A percentile compares a stretch with the other conserved stretches of the same genome.
phyloP scores from a whole-genome alignment of 2,888 invertebrate genomes.

The Gnatocerus cornutus region DNA sequence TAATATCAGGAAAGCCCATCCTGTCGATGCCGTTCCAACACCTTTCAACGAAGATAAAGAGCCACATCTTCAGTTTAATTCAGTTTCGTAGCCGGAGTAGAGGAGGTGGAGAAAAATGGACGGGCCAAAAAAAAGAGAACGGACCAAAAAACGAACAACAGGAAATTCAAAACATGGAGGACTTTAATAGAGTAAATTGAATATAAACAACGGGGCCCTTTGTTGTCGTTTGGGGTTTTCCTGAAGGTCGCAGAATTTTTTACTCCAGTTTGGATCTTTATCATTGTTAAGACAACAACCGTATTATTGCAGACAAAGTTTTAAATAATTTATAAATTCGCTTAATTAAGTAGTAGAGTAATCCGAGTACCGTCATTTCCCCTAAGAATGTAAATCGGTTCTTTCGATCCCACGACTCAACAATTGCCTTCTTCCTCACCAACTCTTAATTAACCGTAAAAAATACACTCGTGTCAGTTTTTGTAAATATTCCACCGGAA shows the following conservation, averaged over 20 bases:
- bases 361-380: conserved; percentile 4
- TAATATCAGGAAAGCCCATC: conserved; percentile 53
- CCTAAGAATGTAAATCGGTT: conserved; percentile 38
- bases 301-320: too few relatives aligned
- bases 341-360: too few relatives aligned
- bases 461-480: conserved; percentile 52
- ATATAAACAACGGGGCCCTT: too few relatives aligned
- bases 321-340: too few relatives aligned
- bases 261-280: too few relatives aligned
- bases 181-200: too few relatives aligned
- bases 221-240: too few relatives aligned
- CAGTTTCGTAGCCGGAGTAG: background rate
- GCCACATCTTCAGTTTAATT: conserved; percentile 33
- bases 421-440: conserved; percentile 55
- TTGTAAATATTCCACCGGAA: conserved; percentile 58
- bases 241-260: too few relatives aligned
- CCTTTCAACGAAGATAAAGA: conserved; percentile 48
- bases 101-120: background rate
- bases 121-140: too few relatives aligned
- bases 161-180: too few relatives aligned
- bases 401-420: conserved; percentile 50
- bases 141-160: too few relatives aligned
- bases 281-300: too few relatives aligned
- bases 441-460: conserved; percentile 54
- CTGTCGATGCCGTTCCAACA: conserved; percentile 50